Percentiles rank a stretch among this genome's conserved stretches.
Conservation (phyloP, 2,888 invertebrate species). For the Linhomoeus sp. region DNA sequence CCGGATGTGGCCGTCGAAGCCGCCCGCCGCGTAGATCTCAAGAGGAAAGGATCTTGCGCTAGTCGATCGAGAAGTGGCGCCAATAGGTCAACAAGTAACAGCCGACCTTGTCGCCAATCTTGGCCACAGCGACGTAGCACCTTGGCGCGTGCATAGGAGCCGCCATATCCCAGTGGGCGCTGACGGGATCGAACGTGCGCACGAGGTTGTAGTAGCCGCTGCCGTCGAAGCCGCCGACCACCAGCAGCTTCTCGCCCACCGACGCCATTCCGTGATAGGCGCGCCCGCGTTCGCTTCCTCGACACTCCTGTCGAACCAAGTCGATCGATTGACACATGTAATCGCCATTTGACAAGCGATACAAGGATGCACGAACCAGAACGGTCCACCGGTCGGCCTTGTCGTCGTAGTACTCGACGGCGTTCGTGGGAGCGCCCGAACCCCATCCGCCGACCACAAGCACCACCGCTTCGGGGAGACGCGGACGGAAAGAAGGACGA, state of each 20-base stretch:
- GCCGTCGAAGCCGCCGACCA: constrained; percentile 34
- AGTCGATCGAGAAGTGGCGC: constrained; percentile 28
- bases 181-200: constrained; percentile 2
- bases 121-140: constrained; percentile 66
- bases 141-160: constrained; percentile 27
- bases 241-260: constrained; percentile 27
- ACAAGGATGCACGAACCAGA: neutral
- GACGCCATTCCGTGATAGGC: constrained; percentile 52
- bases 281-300: constrained; percentile 47
- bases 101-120: constrained; percentile 51
- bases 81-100: neutral
- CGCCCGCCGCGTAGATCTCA: constrained; percentile 29
- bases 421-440: constrained; percentile 55
- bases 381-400: neutral
- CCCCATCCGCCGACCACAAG: constrained; percentile 40
- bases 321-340: neutral
- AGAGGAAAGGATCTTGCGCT: constrained; percentile 30
- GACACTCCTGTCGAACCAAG: constrained; percentile 36
- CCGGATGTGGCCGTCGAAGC: constrained; percentile 44
- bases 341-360: neutral
- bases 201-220: constrained; percentile 28
- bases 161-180: neutral
- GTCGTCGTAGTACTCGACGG: constrained; percentile 34
- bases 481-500: too few relatives aligned
- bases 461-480: constrained; percentile 40